These are phyloP conservation scores for Rosalia funebris DNA, from an alignment of 2,888 invertebrate species.

Conservation along the genomic window DNA sequence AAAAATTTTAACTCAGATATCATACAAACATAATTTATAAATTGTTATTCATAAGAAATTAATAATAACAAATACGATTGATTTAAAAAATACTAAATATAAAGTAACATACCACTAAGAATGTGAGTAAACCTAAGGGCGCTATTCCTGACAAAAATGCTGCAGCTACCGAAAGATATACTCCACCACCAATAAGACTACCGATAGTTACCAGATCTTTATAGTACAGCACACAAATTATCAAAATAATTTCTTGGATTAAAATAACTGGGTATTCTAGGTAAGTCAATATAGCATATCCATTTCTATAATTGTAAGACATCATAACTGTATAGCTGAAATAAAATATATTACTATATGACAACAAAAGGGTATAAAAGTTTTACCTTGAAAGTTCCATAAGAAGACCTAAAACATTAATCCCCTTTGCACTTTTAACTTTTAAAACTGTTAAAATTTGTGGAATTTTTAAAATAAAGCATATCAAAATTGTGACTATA, in stretches of 20 bases:
- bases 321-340: conserved; percentile 83
- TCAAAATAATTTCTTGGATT: conserved; percentile 77
- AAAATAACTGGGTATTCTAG: conserved; percentile 87
- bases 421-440: conserved; percentile 75
- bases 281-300: conserved; percentile 79
- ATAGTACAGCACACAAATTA: conserved; percentile 78
- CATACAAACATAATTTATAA: too few relatives aligned
- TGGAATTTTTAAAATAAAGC: conserved; percentile 83
- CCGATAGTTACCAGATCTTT: conserved; percentile 67
- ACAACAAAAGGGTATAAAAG: conserved; percentile 17
- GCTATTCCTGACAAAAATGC: conserved; percentile 64
- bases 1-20: conserved; percentile 52
- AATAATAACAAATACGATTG: not conserved
- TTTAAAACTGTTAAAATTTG: conserved; percentile 77
- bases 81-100: not conserved
- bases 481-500: conserved; percentile 79
- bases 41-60: too few relatives aligned
- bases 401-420: conserved; percentile 72
- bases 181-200: conserved; percentile 59
- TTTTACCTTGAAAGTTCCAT: conserved; percentile 77
- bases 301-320: conserved; percentile 81
- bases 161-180: conserved; percentile 64
- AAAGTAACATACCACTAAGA: conserved; percentile 71
- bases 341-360: conserved; percentile 49
- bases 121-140: conserved; percentile 67